Base-by-base conservation (phyloP, 2,888 invertebrate genomes). In the Drosophila niveifrons region DNA sequence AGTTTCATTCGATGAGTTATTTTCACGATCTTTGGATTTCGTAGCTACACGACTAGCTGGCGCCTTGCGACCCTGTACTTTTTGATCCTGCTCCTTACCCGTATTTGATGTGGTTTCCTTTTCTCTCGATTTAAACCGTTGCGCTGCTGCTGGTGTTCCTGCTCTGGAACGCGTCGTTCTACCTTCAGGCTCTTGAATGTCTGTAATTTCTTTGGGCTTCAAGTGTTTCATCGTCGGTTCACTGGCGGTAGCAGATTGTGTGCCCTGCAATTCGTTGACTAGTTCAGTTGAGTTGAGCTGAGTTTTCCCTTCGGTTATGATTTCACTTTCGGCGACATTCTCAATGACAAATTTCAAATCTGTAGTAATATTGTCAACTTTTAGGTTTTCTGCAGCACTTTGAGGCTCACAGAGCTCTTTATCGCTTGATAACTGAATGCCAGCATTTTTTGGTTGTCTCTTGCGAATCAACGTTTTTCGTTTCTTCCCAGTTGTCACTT, bases 91-190 rank as follows among this genome's bases (percentile, higher is more conserved):
- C 8, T 53, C 39, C 43, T 11, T 55, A 18, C 10, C 43, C 9
- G 11, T 11, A n/a, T n/a, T 55, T n/a, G 31, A 13, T 0, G 3
- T 0, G 0, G 7, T 17, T 34, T 56, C 55, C 18, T 7, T 44
- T 31, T 44, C 34, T 6, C 18, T 18, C 10, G 44, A 11, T 56
- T 34, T 56, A 2, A 13, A 23, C 10, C 34, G 55, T 11, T 15
- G 15, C 6, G 10, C 31, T 6, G 10, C 31, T 8, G 34, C 4
- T 34, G 55, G 55, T 13, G 55, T 56, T 7, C 6, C n/a, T 1
- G 55, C n/a, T 6, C 55, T 44, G 3, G 44, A 56, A 13, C 55
- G 44, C 2, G 43, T 56, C 3, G 44, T 44, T 46, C 31, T 44
- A 18, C 55, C 44, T 13, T 56, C 55, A 7, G 18, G 6, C 2